A percentile compares a stretch with the other conserved stretches of the same genome.
These are phyloP conservation scores for Danaus plexippus DNA, from an alignment of 1,140 invertebrate genomes.

Conservation along the genomic window DNA sequence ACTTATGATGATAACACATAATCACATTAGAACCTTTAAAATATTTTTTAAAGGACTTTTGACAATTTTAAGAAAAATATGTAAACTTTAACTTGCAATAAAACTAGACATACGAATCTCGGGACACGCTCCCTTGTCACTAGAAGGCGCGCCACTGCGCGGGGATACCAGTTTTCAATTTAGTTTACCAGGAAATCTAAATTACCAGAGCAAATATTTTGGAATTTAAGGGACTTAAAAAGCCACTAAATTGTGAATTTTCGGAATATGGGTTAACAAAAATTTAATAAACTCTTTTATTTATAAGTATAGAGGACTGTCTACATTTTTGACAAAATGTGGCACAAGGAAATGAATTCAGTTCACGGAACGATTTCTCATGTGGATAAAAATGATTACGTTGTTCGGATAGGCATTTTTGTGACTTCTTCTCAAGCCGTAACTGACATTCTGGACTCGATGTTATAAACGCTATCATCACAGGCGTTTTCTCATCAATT, in stretches of 20 bases:
- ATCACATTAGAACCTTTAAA: conserved; percentile 54
- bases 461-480: conserved; percentile 29
- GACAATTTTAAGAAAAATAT: conserved; percentile 52
- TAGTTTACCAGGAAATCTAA: conserved; percentile 27
- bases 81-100: conserved; percentile 54
- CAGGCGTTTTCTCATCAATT: conserved; percentile 24
- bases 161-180: conserved; percentile 43
- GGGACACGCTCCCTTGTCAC: conserved; percentile 33
- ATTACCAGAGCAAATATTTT: conserved; percentile 17
- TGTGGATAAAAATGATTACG: not conserved
- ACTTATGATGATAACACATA: conserved; percentile 60
- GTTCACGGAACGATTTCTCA: conserved; percentile 16
- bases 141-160: conserved; percentile 52
- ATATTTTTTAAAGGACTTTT: conserved; percentile 37
- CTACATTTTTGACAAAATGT: conserved; percentile 29
- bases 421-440: conserved; percentile 11
- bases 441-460: conserved; percentile 20
- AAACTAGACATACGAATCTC: conserved; percentile 35
- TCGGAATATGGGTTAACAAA: not conserved
- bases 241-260: not conserved
- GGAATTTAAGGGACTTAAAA: conserved; percentile 4
- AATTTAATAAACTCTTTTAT: conserved; percentile 3
- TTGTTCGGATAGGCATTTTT: conserved; percentile 8
- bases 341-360: conserved; percentile 29
- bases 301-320: conserved; percentile 12